Evolutionary conservation across 2,888 invertebrate genomes (phyloP), one percentile per base, ranked within the genome.

Genomic region (Muscina levida): DNA sequence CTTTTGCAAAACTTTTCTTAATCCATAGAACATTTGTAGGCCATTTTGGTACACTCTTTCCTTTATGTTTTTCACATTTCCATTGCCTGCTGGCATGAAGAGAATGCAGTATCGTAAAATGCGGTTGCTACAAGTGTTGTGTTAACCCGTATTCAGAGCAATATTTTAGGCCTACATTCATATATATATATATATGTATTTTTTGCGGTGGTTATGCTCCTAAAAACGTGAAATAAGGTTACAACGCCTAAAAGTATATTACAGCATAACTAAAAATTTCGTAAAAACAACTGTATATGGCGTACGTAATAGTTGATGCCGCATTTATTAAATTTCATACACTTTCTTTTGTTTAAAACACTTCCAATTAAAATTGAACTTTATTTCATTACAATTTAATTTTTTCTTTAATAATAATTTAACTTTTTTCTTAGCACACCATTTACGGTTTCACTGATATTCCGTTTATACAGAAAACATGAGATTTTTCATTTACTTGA

Each of bases 191-290:
- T 44, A 44, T 44, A 44, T 44, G 44, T 44, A 24, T 24, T 22
- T 53, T 37, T 59, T 59, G 8, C 17, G 19, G 39, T 19, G 59
- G 62, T 42, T 39, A 62, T 62, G 39, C 62, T 62, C 42, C 22
- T 62, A 62, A 37, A 57, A 62, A 62, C 62, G 42, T 17, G 15
- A 62, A 62, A 62, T 62, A 62, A 62, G 62, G 62, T 62, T 62
- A 62, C 62, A 62, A 62, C 62, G 62, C 62, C 62, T 62, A 62
- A 42, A 62, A 62, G 62, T 62, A 62, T 62, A 39, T 62, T 62
- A 42, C 22, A 10, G 37, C 15, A 2, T 5, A 53, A 22, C 6
- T n/a, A n/a, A 53, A 53, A 24, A 24, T 22, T 19, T 2, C 1
- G 24, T 6, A 10, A 51, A 51, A 4, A 51, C 15, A 19, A 51